Evolutionary conservation across 2,113 vertebrate genomes (phyloP).

Genomic region (Craseonycteris thonglongyai): DNA sequence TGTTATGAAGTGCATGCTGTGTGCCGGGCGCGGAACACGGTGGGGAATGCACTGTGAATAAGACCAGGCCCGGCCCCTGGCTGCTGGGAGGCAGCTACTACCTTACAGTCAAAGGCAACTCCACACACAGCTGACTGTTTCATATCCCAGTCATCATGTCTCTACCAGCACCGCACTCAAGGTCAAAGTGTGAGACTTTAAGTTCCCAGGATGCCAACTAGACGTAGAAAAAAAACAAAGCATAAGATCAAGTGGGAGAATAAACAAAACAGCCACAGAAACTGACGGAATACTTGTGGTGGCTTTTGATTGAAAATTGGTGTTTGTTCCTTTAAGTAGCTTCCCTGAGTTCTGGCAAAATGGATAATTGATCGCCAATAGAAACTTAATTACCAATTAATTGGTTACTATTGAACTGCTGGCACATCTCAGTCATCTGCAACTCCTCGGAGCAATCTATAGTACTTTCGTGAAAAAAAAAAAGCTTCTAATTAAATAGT

Average conservation of each 20-base stretch:
- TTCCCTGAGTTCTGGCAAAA: constrained; percentile 49
- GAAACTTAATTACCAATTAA: constrained; percentile 79
- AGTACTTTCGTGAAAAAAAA: constrained; percentile 63
- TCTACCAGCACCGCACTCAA: background rate
- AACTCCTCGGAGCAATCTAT: constrained; percentile 59
- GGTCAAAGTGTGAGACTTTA: background rate
- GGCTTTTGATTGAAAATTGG: constrained; percentile 63
- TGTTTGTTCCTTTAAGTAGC: constrained; percentile 56
- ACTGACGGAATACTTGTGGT: background rate
- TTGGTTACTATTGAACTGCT: constrained; percentile 74
- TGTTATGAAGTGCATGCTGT: background rate
- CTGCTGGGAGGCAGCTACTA: background rate
- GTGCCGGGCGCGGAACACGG: background rate
- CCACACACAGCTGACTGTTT: background rate
- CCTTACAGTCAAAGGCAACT: background rate
- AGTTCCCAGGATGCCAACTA: background rate
- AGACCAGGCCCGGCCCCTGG: background rate
- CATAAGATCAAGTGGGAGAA: background rate
- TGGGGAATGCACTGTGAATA: background rate
- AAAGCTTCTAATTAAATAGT: constrained; percentile 66
- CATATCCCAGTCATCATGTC: background rate
- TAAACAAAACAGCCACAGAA: background rate
- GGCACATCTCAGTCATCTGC: constrained; percentile 60
- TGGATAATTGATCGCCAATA: constrained; percentile 71
- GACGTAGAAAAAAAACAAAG: background rate